Conservation (phyloP, 1,140 invertebrate species). For the Lepidurus packardi region DNA sequence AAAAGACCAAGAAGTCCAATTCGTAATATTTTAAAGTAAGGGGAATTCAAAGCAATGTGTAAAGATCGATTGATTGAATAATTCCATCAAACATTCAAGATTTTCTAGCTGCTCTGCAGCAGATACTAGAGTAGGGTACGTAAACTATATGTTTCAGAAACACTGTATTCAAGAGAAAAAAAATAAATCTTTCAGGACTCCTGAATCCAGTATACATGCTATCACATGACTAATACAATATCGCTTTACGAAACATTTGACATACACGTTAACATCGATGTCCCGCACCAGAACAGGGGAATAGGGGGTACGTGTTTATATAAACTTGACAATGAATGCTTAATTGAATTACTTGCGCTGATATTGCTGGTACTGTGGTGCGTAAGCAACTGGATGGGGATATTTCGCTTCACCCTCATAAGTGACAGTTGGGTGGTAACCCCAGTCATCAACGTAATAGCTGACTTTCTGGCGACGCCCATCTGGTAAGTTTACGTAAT, state of each 20-base stretch:
- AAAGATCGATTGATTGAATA: too few relatives aligned
- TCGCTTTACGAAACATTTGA: not conserved
- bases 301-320: not conserved
- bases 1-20: too few relatives aligned
- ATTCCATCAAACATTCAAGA: too few relatives aligned
- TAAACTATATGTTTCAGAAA: too few relatives aligned
- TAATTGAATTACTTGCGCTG: not conserved
- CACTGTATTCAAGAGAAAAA: not conserved
- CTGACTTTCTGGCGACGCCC: slow-evolving; percentile 28
- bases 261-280: not conserved
- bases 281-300: not conserved
- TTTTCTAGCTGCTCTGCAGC: too few relatives aligned
- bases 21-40: too few relatives aligned
- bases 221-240: slow-evolving; percentile 8
- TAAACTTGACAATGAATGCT: not conserved
- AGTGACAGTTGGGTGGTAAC: slow-evolving; percentile 15
- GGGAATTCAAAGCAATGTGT: too few relatives aligned
- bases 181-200: not conserved
- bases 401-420: slow-evolving; percentile 31
- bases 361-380: not conserved
- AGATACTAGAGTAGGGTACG: too few relatives aligned
- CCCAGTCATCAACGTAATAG: slow-evolving; percentile 27
- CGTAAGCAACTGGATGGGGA: slow-evolving; percentile 24
- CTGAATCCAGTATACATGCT: not conserved
- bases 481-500: slow-evolving; percentile 29